Percentiles rank a stretch among this genome's conserved stretches.
phyloP scores from a whole-genome alignment of 2,113 vertebrate species.

The Menura novaehollandiae region DNA sequence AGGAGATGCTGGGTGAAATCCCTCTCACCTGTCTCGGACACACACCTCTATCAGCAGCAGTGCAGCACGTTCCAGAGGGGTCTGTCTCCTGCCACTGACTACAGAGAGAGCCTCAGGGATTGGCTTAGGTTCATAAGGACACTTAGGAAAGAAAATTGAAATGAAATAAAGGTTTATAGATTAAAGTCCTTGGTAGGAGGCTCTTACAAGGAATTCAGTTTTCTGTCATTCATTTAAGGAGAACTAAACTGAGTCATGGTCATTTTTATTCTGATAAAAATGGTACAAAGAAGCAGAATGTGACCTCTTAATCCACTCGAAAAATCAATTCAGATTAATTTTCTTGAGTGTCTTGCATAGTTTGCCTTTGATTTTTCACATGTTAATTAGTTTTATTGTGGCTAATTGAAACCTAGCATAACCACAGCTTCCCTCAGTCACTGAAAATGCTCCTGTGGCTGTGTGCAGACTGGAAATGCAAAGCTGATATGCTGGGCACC shows the following conservation, averaged over 20 bases:
- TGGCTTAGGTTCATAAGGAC: background rate
- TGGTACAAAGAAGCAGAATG: background rate
- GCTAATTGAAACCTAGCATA: background rate
- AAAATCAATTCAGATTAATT: constrained; percentile 51
- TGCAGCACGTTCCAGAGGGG: fast-evolving
- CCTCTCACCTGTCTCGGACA: background rate
- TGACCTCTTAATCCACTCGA: constrained; percentile 31
- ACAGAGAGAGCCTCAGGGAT: background rate
- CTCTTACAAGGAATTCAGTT: background rate
- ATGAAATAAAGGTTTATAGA: constrained; percentile 17
- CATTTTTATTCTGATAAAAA: constrained; percentile 24
- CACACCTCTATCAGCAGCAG: background rate
- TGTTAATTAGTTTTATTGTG: background rate
- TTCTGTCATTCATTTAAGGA: background rate
- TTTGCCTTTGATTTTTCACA: constrained; percentile 35
- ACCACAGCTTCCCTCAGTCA: background rate
- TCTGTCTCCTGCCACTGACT: background rate
- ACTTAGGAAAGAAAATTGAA: background rate
- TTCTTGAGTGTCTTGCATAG: constrained; percentile 8
- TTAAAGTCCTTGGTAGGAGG: background rate
- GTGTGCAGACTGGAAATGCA: background rate
- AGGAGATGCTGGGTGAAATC: background rate
- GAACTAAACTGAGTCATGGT: background rate
- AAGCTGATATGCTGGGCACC: background rate
- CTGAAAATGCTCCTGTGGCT: background rate